Percentiles rank a stretch among this genome's conserved stretches.
Conservation (phyloP, 2,113 vertebrate genomes). For the Chlorocebus sabaeus region DNA sequence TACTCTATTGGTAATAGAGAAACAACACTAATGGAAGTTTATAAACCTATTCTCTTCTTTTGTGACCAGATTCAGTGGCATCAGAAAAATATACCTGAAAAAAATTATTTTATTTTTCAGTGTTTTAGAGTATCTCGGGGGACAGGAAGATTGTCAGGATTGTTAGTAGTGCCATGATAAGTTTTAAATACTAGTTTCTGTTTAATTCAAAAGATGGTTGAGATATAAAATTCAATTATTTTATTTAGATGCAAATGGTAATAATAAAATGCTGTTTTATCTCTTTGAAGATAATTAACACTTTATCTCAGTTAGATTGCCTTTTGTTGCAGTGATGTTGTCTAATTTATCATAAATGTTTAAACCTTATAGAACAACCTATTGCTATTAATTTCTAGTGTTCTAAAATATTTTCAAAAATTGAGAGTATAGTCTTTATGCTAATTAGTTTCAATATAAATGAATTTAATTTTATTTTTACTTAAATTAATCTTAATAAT, state of each 20-base stretch:
- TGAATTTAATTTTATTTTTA: slow-evolving; percentile 50
- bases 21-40: neutral
- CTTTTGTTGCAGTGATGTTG: slow-evolving; percentile 43
- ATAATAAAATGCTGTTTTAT: slow-evolving; percentile 38
- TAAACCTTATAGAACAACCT: slow-evolving; percentile 38
- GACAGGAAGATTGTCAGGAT: neutral
- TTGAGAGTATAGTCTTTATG: neutral
- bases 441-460: slow-evolving; percentile 44
- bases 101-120: neutral
- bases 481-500: slow-evolving; percentile 60
- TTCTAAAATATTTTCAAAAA: slow-evolving; percentile 44
- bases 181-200: slow-evolving; percentile 7
- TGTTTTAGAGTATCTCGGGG: neutral
- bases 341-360: slow-evolving; percentile 55
- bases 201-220: slow-evolving; percentile 33
- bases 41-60: neutral
- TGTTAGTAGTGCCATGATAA: neutral
- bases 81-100: neutral
- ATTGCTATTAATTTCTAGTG: slow-evolving; percentile 47
- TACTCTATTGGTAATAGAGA: neutral
- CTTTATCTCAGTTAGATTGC: slow-evolving; percentile 39
- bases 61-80: neutral
- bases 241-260: slow-evolving; percentile 23
- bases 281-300: slow-evolving; percentile 52
- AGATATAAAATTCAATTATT: slow-evolving; percentile 40